Evolutionary conservation across 2,113 vertebrate species (phyloP).

Genomic region (Seriola quinqueradiata): DNA sequence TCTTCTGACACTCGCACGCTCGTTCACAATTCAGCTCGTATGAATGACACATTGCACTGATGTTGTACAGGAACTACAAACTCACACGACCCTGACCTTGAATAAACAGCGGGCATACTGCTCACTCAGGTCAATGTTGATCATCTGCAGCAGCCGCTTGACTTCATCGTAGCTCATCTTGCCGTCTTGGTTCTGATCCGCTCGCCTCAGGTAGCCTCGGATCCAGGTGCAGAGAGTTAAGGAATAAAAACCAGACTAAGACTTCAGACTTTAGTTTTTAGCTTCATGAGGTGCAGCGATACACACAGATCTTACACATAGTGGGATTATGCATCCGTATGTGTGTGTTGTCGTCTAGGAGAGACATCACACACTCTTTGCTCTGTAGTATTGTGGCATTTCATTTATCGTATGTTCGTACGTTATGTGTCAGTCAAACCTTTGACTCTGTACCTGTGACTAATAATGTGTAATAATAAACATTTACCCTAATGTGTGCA

Average conservation of each 20-base stretch:
- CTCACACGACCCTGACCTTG: constrained; percentile 84
- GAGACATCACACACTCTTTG: too few species aligned
- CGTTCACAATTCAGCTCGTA: background rate
- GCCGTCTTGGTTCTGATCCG: constrained; percentile 93
- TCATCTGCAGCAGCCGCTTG: constrained; percentile 92
- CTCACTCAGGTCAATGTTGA: constrained; percentile 95
- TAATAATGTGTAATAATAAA: background rate
- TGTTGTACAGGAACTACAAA: background rate
- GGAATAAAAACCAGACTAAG: constrained; percentile 46
- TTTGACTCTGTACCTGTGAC: too few species aligned
- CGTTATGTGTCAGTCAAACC: background rate
- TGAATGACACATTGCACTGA: background rate
- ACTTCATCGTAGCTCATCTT: constrained; percentile 97
- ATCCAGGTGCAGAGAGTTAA: constrained; percentile 89
- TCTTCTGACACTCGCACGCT: background rate
- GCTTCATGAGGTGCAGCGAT: too few species aligned
- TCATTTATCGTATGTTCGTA: too few species aligned
- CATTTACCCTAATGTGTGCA: background rate
- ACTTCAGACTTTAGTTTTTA: background rate
- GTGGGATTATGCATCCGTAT: too few species aligned
- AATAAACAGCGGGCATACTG: constrained; percentile 91
- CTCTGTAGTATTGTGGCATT: too few species aligned
- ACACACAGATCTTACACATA: too few species aligned
- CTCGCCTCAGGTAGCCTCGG: constrained; percentile 89
- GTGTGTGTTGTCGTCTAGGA: too few species aligned